Evolutionary conservation across 2,797 vertebrate species (phyloP).

Genomic region (Eurystomus glaucurus): DNA sequence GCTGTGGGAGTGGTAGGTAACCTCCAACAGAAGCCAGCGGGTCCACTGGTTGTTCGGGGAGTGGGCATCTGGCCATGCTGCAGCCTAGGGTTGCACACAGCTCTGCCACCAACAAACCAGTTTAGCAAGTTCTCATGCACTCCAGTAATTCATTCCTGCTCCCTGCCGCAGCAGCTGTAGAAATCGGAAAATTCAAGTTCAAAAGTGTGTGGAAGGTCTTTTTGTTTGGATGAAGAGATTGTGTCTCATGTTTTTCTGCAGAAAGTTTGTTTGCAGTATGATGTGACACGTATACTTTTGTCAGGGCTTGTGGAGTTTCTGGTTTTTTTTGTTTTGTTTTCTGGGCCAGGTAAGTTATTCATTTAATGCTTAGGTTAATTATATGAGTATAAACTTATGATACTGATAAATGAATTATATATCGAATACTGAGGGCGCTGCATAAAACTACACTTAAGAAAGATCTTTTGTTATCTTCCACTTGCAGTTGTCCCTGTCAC

Average conservation of each 20-base stretch:
- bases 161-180: background rate
- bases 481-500: background rate
- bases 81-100: background rate
- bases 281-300: background rate
- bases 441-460: background rate
- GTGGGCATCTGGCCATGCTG: accelerated
- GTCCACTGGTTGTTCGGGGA: accelerated
- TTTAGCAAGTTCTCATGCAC: background rate
- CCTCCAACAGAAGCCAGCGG: background rate
- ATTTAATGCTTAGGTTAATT: background rate
- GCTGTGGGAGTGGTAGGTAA: accelerated
- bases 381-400: background rate
- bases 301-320: background rate
- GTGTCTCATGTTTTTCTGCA: accelerated
- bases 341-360: background rate
- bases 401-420: background rate
- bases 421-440: background rate
- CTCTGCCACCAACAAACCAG: background rate
- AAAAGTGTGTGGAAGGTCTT: background rate
- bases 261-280: background rate
- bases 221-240: background rate
- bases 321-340: background rate
- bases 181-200: background rate
- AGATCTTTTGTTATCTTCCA: background rate
- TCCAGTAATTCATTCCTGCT: background rate